A percentile compares a stretch with the other conserved stretches of the same genome.
Conservation (phyloP, 2,888 invertebrate species). For the Pristionchus japonicus region DNA sequence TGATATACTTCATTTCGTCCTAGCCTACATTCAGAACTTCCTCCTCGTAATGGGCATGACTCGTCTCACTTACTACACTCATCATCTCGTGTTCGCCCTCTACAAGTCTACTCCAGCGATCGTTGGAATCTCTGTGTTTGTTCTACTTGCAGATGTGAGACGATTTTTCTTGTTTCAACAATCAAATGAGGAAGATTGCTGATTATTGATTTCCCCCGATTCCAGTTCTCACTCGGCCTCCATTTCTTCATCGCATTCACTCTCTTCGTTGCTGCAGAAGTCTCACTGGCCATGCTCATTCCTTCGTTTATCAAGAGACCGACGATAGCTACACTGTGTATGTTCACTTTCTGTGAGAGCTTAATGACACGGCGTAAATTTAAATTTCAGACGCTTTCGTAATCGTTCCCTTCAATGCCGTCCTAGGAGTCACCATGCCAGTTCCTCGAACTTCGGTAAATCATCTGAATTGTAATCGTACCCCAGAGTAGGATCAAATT, state of each 20-base stretch:
- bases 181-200: too few relatives aligned
- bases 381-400: constrained; percentile 30
- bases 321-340: constrained; percentile 17
- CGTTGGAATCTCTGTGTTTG: not conserved
- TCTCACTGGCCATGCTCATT: not conserved
- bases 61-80: constrained; percentile 6
- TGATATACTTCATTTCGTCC: too few relatives aligned
- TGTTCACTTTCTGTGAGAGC: too few relatives aligned
- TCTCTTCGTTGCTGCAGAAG: not conserved
- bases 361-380: too few relatives aligned
- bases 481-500: too few relatives aligned
- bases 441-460: not conserved
- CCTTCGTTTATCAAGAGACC: constrained; percentile 7
- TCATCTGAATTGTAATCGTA: too few relatives aligned
- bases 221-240: not conserved
- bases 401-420: not conserved
- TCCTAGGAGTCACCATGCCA: not conserved
- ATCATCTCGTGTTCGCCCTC: not conserved
- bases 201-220: too few relatives aligned
- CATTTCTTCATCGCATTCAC: not conserved
- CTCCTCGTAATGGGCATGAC: constrained; percentile 41
- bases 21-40: constrained; percentile 38
- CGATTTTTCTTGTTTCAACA: too few relatives aligned
- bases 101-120: not conserved
- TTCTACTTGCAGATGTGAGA: not conserved